Conservation (phyloP, 2,888 invertebrate genomes). For the Drosophila melanocephala region DNA sequence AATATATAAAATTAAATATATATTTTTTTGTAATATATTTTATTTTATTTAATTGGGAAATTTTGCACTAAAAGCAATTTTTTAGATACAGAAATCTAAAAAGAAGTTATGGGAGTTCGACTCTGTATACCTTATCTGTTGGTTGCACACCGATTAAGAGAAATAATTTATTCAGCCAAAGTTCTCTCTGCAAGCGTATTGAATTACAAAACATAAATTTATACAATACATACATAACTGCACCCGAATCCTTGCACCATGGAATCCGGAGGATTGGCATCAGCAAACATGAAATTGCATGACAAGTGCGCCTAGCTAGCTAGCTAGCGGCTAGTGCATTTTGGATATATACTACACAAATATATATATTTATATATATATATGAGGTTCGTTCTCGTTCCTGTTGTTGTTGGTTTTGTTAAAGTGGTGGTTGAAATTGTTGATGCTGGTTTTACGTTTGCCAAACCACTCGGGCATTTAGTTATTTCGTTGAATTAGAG, state of each 20-base stretch:
- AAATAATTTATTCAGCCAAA: conserved; percentile 3
- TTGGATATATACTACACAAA: conserved; percentile 32
- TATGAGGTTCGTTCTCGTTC: conserved; percentile 12
- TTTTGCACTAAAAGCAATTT: too few species aligned
- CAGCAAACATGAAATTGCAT: conserved; percentile 55
- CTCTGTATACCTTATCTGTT: neutral
- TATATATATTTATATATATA: neutral
- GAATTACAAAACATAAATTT: conserved; percentile 4
- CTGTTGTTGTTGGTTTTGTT: conserved; percentile 20
- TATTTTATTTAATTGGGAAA: too few species aligned
- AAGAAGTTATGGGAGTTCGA: neutral
- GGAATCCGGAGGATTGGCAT: conserved; percentile 20
- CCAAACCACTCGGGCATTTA: conserved; percentile 66
- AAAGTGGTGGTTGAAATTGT: conserved; percentile 4
- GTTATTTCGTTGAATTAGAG: conserved; percentile 75
- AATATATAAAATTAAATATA: neutral
- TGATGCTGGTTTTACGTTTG: conserved; percentile 29
- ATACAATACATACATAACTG: conserved; percentile 14
- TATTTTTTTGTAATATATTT: neutral
- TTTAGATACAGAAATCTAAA: too few species aligned
- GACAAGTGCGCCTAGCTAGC: conserved; percentile 19
- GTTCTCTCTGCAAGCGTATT: conserved; percentile 36
- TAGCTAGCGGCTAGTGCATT: conserved; percentile 33
- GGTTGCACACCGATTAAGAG: neutral
- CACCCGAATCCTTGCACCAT: conserved; percentile 29